A percentile compares a stretch with the other conserved stretches of the same genome.
Conservation (phyloP, 2,888 invertebrate species). For the Clanis bilineata region DNA sequence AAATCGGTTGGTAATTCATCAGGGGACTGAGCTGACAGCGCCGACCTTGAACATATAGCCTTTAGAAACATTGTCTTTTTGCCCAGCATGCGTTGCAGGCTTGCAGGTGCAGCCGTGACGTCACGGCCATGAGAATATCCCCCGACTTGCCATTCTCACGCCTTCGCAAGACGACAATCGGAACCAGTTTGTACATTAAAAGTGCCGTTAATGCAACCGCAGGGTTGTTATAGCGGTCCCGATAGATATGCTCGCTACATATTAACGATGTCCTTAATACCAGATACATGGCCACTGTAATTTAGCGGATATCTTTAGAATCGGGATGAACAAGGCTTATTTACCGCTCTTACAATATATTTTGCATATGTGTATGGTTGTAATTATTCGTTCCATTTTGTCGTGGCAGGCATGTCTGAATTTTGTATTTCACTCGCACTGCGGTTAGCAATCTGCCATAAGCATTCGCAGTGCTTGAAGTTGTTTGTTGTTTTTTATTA, state of each 20-base stretch:
- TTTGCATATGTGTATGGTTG: background rate
- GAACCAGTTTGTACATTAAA: conserved; percentile 71
- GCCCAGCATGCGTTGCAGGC: conserved; percentile 62
- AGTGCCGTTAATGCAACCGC: conserved; percentile 71
- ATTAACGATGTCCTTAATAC: conserved; percentile 16
- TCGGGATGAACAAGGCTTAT: background rate
- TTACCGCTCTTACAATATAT: background rate
- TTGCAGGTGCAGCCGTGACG: conserved; percentile 73
- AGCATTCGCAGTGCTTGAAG: background rate
- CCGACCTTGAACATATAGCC: too few relatives aligned
- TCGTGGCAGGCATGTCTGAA: background rate
- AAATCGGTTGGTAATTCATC: too few relatives aligned
- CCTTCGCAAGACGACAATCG: conserved; percentile 67
- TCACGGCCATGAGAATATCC: conserved; percentile 74
- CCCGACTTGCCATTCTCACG: conserved; percentile 75
- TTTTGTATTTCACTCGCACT: background rate
- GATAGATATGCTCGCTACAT: conserved; percentile 36
- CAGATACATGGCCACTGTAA: conserved; percentile 4
- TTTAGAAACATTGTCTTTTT: conserved; percentile 67
- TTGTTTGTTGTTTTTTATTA: background rate
- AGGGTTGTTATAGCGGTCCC: conserved; percentile 46
- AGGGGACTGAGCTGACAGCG: too few relatives aligned
- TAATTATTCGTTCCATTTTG: background rate
- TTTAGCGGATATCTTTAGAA: conserved; percentile 9
- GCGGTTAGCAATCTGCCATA: too few relatives aligned